Conservation (phyloP, 2,888 invertebrate species). For the Drosophila nr. medialis region DNA sequence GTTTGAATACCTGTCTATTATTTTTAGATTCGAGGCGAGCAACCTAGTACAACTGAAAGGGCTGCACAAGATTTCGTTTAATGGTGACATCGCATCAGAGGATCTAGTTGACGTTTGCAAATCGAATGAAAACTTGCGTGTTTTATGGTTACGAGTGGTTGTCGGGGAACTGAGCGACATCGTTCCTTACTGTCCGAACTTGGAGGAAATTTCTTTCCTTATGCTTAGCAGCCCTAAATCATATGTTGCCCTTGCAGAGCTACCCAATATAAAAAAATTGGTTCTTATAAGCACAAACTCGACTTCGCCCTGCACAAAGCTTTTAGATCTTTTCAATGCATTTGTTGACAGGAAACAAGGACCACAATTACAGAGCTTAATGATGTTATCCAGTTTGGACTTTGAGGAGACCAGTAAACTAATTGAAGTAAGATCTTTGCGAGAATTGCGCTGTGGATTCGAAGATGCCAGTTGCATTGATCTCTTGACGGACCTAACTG, state of each 20-base stretch:
- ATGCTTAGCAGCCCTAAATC: conserved; percentile 25
- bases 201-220: conserved; percentile 33
- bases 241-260: conserved; percentile 20
- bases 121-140: conserved; percentile 27
- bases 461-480: conserved; percentile 36
- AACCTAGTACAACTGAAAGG: conserved; percentile 9
- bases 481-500: conserved; percentile 32
- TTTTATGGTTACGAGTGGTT: conserved; percentile 33
- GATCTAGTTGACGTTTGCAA: conserved; percentile 35
- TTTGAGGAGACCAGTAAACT: conserved; percentile 28
- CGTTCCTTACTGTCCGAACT: conserved; percentile 31
- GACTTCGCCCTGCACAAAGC: conserved; percentile 18
- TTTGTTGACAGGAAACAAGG: conserved; percentile 5
- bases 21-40: conserved; percentile 17
- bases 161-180: conserved; percentile 25
- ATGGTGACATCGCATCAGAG: conserved; percentile 12
- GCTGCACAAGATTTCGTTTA: conserved; percentile 23
- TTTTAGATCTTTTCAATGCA: conserved; percentile 22
- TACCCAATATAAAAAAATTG: conserved; percentile 28
- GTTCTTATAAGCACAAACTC: conserved; percentile 22
- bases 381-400: conserved; percentile 5
- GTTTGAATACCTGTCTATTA: neutral
- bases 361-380: conserved; percentile 15
- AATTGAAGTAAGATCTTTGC: conserved; percentile 15
- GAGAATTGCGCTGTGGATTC: conserved; percentile 23